Evolutionary conservation across 1,140 invertebrate genomes (phyloP), one percentile per base, ranked within the genome.

Genomic region (Melitaea cinxia): DNA sequence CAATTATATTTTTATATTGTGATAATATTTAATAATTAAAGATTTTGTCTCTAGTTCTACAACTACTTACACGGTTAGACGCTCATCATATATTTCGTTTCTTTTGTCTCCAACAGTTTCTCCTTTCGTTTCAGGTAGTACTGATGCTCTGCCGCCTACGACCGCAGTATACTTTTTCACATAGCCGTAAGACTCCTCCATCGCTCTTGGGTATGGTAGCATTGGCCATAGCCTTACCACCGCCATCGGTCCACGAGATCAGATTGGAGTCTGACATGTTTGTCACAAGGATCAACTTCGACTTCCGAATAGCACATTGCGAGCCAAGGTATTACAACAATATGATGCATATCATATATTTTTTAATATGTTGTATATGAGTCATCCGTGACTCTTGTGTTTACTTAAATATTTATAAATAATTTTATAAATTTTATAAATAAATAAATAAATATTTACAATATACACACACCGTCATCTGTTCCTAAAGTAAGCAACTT

Each of bases 211-310:
- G 98, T 3, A 96, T 99, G 95, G 97, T 99, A 26, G 98, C 96
- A 0, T 80, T 99, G 62, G 98, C 98, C 45, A 98, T 99, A 59
- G 98, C 98, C 0, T 92, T 99, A 50, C 98, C 98, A 53, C 98
- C 98, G 3, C 98, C 98, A 1, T 98, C 97, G 45, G 97, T 99
- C 45, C 98, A 99, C 81, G 98, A 99, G 92, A 97, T 99, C 56
- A 94, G 98, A 56, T 93, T 99, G 58, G 98, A 99, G 90, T 95
- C 95, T 23, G 98, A 99, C 81, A 98, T 98, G 96, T 99, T 99
- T 89, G 98, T 99, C 71, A 99, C 97, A 37, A 94, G 98, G 75
- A 96, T 99, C 68, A 98, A 95, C 82, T 98, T 99, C 74, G 97
- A 99, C 89, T 98, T 99, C 89, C 95, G 96, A 91, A 96, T 99